Conservation (phyloP, 23 tunicate species). For the Phallusia fumigata region DNA sequence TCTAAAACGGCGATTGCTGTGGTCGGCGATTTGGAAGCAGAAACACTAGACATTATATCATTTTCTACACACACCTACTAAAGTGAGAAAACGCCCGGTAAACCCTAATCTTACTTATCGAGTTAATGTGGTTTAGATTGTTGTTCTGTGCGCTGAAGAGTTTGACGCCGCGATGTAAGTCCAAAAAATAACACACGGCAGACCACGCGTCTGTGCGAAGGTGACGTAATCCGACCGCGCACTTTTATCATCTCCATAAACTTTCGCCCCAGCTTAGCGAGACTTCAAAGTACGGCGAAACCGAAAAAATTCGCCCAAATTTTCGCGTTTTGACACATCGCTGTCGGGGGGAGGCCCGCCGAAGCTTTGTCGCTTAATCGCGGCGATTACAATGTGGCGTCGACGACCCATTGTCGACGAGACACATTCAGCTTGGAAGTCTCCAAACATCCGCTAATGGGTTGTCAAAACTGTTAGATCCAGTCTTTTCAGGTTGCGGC, state of each 20-base stretch:
- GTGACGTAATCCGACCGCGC: not conserved
- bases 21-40: no score
- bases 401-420: not conserved
- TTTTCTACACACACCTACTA: no score
- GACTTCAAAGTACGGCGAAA: not conserved
- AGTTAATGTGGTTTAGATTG: no score
- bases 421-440: not conserved
- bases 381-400: not conserved
- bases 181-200: no score
- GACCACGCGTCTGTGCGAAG: not conserved
- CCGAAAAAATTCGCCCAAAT: not conserved
- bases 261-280: not conserved
- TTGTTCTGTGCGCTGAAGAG: no score
- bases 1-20: no score
- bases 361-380: constrained; percentile 9
- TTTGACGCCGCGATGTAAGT: no score
- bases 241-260: not conserved
- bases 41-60: no score
- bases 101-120: no score
- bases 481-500: no score
- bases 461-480: no score
- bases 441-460: not conserved
- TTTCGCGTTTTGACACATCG: constrained; percentile 7
- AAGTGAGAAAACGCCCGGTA: no score
- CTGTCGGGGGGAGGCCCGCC: not conserved